Base-by-base conservation (phyloP, 1,140 invertebrate species). In the Caenorhabditis briggsae region DNA sequence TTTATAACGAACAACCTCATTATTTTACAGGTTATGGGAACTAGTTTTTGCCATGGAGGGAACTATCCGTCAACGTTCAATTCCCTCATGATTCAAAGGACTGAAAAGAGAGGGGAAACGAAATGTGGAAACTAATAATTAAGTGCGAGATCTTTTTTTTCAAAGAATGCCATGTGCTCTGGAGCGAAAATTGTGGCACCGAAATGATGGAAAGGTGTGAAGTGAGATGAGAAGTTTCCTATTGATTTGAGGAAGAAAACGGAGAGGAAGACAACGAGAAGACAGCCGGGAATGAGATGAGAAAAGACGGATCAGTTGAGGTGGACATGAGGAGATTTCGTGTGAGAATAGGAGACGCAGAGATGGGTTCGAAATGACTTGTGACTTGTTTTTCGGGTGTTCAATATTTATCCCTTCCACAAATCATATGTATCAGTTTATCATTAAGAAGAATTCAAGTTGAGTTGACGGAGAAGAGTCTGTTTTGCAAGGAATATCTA, bases 221-320 rank as follows among this genome's bases (percentile, higher is more conserved):
- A 65, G 23, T 12, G 25, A 59, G 20, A 23, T 14, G 20, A 20
- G 20, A 58, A 58, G 2, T 58, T 41, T 41, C 18, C 23, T 65
- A 65, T 65, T 65, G 61, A 65, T 65, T 41, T 33, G 33, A 33
- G 33, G 61, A 41, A 65, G 61, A 33, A 59, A 20, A 53, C 33
- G 33, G 33, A 14, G 50, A 53, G 58, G n/a, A n/a, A 41, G 61
- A 65, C 23, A 65, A 65, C 41, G 61, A 65, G 61, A 65, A 65
- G 61, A 41, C 33, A 46, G 65, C 65, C 33, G 65, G 65, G 33
- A 33, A 74, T 46, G 65, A n/a, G 41, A 74, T 46, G 41, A 74
- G 65, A 74, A 46, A 46, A n/a, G 43, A 74, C 65, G 65, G 65
- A 74, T 65, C 65, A 46, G 65, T 46, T n/a, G 33, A 25, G 65